Conservation (phyloP, 2,113 vertebrate genomes). For the Pterophyllum scalare region DNA sequence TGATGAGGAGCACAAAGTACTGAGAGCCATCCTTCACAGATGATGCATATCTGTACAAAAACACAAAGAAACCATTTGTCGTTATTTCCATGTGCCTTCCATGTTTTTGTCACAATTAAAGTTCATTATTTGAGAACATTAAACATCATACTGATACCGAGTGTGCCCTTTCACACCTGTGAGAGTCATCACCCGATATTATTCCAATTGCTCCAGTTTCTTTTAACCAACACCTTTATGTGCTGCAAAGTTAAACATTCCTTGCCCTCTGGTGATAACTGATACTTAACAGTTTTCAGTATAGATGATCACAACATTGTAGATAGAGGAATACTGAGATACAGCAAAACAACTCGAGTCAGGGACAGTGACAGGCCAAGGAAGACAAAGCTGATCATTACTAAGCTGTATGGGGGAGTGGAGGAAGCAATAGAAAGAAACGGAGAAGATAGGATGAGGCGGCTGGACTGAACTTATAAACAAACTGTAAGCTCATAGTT, state of each 20-base stretch:
- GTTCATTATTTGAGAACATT: neutral
- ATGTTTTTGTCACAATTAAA: neutral
- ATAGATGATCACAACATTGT: neutral
- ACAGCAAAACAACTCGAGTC: neutral
- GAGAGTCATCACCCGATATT: conserved; percentile 11
- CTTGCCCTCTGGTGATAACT: neutral
- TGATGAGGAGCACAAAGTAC: conserved; percentile 95
- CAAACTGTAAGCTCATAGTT: neutral
- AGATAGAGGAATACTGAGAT: neutral
- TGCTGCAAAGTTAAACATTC: neutral
- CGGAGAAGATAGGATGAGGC: neutral
- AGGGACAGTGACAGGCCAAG: neutral
- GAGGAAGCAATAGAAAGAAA: neutral
- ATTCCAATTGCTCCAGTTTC: conserved; percentile 1
- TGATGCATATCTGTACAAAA: conserved; percentile 86
- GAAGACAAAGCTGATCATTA: neutral
- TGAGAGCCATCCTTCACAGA: conserved; percentile 96
- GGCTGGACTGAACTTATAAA: neutral
- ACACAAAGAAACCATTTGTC: neutral
- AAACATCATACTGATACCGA: neutral
- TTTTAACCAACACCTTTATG: too few species aligned
- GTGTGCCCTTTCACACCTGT: conserved; percentile 19
- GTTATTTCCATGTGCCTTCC: neutral
- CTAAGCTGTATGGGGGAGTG: neutral
- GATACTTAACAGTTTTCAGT: conserved; percentile 1